phyloP scores from a whole-genome alignment of 2,888 invertebrate species.

The Antitype chi region DNA sequence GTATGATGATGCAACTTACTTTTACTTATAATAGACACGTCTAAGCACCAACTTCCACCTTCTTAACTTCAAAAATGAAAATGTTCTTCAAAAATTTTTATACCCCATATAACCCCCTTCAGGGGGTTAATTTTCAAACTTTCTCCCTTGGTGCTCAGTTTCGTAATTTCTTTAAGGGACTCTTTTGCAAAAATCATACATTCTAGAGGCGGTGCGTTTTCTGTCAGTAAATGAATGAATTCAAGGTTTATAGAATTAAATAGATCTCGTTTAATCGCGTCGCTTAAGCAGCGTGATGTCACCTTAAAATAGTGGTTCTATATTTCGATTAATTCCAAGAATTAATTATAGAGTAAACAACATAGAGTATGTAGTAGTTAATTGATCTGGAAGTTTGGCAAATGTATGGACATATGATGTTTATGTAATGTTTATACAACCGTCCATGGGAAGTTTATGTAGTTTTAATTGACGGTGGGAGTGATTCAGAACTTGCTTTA shows the following conservation, averaged over 20 bases:
- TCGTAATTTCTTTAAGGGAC: background rate
- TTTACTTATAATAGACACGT: background rate
- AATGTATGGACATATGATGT: background rate
- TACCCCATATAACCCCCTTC: background rate
- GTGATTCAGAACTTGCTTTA: slow-evolving; percentile 31
- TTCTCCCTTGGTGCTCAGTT: too few relatives aligned
- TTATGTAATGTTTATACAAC: slow-evolving; percentile 26
- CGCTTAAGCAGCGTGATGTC: slow-evolving; percentile 18
- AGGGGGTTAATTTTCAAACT: background rate
- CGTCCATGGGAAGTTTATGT: slow-evolving; percentile 43
- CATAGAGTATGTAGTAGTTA: slow-evolving; percentile 27
- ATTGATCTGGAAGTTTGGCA: slow-evolving; percentile 45
- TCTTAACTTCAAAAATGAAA: background rate
- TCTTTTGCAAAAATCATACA: background rate
- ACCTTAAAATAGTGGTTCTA: slow-evolving; percentile 15
- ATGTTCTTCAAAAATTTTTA: background rate
- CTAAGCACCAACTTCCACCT: background rate
- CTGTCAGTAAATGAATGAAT: too few relatives aligned
- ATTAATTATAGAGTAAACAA: slow-evolving; percentile 35
- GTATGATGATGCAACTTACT: background rate
- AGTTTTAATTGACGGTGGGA: slow-evolving; percentile 46
- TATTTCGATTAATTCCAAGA: slow-evolving; percentile 10
- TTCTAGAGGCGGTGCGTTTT: background rate
- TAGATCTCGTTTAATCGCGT: background rate
- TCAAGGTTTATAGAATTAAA: background rate